phyloP scores from a whole-genome alignment of 1,140 invertebrate genomes.

The Lepidurus couesii region DNA sequence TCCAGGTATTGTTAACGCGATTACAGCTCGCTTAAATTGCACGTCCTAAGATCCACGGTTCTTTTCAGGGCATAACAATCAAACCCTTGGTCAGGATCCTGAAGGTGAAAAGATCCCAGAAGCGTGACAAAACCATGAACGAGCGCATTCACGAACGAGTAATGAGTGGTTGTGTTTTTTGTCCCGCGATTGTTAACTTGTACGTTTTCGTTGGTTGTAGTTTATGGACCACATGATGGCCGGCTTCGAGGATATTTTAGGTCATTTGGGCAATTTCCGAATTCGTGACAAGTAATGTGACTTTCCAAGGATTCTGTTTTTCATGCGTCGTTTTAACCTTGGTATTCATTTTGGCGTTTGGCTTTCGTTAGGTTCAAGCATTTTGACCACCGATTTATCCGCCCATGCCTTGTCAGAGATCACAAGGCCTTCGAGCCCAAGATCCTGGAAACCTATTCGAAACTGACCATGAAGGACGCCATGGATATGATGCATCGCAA shows the following conservation, averaged over 20 bases:
- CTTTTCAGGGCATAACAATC: conserved; percentile 85
- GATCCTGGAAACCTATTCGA: conserved; percentile 89
- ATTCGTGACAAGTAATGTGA: conserved; percentile 73
- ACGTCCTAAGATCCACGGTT: conserved; percentile 17
- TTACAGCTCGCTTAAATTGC: not conserved
- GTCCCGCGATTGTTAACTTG: not conserved
- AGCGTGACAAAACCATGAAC: conserved; percentile 88
- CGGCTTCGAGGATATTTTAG: conserved; percentile 88
- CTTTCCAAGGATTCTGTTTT: not conserved
- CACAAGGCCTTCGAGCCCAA: conserved; percentile 83
- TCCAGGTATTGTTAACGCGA: conserved; percentile 54
- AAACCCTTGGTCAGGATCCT: conserved; percentile 92
- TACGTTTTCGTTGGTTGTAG: conserved; percentile 50
- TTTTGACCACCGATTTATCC: conserved; percentile 88
- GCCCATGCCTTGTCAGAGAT: conserved; percentile 78
- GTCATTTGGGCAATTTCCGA: conserved; percentile 89
- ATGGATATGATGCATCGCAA: conserved; percentile 80
- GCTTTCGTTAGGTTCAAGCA: conserved; percentile 68
- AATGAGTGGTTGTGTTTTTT: conserved; percentile 37
- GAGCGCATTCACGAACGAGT: conserved; percentile 92
- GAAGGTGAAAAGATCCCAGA: conserved; percentile 86
- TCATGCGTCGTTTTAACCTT: not conserved
- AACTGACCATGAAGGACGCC: conserved; percentile 86
- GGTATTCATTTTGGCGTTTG: not conserved
- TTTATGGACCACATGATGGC: conserved; percentile 96